A percentile compares a stretch with the other conserved stretches of the same genome.
Evolutionary conservation across 2,797 vertebrate genomes (phyloP).

Genomic region (Cyclopterus lumpus): DNA sequence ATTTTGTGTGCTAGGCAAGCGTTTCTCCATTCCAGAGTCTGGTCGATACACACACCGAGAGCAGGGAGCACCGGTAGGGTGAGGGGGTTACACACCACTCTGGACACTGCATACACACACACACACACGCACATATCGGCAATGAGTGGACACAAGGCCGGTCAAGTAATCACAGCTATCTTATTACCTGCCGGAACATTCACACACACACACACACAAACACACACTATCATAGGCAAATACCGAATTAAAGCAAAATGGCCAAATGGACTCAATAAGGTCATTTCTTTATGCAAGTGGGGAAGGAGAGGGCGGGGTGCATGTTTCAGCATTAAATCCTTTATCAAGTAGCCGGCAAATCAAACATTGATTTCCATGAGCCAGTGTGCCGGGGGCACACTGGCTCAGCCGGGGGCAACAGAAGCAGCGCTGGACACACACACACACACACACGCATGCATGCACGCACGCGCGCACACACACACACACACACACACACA

Average conservation of each 20-base stretch:
- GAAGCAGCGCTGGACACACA: constrained; percentile 47
- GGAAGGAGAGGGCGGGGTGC: constrained; percentile 7
- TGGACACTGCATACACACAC: constrained; percentile 52
- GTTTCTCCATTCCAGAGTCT: constrained; percentile 82
- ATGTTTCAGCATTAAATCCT: constrained; percentile 75
- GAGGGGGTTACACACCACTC: constrained; percentile 63
- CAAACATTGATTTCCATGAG: constrained; percentile 79
- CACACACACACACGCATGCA: constrained; percentile 20
- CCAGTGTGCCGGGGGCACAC: constrained; percentile 62
- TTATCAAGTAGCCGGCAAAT: constrained; percentile 80
- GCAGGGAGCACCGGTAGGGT: constrained; percentile 42
- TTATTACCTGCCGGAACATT: constrained; percentile 56
- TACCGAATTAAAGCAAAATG: constrained; percentile 34
- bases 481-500: constrained; percentile 42
- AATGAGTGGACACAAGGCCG: constrained; percentile 63
- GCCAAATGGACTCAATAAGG: constrained; percentile 65
- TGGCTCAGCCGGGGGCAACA: no score
- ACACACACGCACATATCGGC: constrained; percentile 33
- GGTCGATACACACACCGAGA: constrained; percentile 77
- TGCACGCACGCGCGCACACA: constrained; percentile 41
- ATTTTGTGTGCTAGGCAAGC: constrained; percentile 84
- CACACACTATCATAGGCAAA: background rate
- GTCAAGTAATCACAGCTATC: constrained; percentile 75
- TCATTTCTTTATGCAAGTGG: constrained; percentile 51
- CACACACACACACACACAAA: constrained; percentile 34